These are phyloP conservation scores for Lucifuga dentata DNA, from an alignment of 2,113 vertebrate genomes.

Conservation along the genomic window DNA sequence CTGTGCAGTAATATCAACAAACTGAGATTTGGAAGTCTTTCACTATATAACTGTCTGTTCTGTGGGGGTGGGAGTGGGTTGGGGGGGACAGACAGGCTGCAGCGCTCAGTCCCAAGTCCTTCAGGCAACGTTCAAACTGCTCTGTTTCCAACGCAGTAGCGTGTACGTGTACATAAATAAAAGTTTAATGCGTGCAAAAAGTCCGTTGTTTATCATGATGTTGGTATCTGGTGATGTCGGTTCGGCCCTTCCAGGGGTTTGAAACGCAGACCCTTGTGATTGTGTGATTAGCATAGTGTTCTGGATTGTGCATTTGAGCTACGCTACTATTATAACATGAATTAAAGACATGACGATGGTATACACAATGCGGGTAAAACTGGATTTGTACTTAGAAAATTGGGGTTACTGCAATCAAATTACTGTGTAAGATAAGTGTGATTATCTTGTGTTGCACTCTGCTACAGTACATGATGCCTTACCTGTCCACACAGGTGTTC, in stretches of 20 bases:
- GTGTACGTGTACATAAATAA: conserved; percentile 64
- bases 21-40: conserved; percentile 19
- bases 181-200: conserved; percentile 54
- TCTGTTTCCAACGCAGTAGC: conserved; percentile 31
- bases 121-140: conserved; percentile 23
- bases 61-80: conserved; percentile 16
- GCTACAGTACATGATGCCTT: conserved; percentile 18
- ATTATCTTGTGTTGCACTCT: too few species aligned
- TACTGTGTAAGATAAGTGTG: neutral
- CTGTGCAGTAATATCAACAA: conserved; percentile 45
- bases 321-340: conserved; percentile 52
- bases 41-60: neutral
- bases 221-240: conserved; percentile 2
- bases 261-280: conserved; percentile 37
- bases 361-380: conserved; percentile 59
- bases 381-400: conserved; percentile 25
- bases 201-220: conserved; percentile 33
- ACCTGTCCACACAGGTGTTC: conserved; percentile 21
- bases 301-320: conserved; percentile 73
- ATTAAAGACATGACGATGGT: conserved; percentile 60
- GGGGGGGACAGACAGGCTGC: conserved; percentile 3
- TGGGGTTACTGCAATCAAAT: conserved; percentile 7
- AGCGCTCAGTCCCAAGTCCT: conserved; percentile 16
- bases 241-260: neutral
- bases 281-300: conserved; percentile 73